Base-by-base conservation (phyloP, 2,113 vertebrate genomes). In the Hemichromis elongatus region DNA sequence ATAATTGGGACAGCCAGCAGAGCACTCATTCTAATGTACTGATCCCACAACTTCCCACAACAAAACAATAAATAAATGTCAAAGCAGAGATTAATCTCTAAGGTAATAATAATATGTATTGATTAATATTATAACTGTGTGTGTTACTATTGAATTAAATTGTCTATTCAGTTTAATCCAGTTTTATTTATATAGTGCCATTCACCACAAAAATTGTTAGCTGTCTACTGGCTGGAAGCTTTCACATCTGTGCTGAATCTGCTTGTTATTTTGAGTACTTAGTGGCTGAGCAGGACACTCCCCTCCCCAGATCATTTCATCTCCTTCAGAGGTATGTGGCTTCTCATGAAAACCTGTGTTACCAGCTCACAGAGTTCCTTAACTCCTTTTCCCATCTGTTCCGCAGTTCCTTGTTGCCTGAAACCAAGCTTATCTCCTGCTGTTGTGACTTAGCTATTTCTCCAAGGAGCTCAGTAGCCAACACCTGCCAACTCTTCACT, bases 331-430 rank as follows among this genome's bases (percentile, higher is more conserved):
- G 1, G 57, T 10, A 9, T 4, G 57, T 35, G 57, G 18, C 30
- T 61, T 18, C 57, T 35, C 30, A 19, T n/a, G 63, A 40, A 37
- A 61, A 14, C 61, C 11, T 37, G 59, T 66, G 61, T 9, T 0
- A 66, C 35, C 61, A 66, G 61, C 35, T 66, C 33, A 19, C 33
- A 40, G 35, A 40, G 33, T 40, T 66, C 19, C 30, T 37, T 63
- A 63, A 63, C 59, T 63, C 33, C 7, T 37, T 37, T 18, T 40
- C 30, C 35, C 61, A 40, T 66, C 35, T 66, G 61, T 0, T 66
- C n/a, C 0, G 0, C 7, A 40, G 35, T 21, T 66, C 61, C 19
- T 66, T 21, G 8, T 12, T 40, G 16, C 5, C 57, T 35, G 57
- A 61, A 61, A 61, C 26, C 30, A 9, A 61, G 61, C n/a, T 66